Percentiles rank a stretch among this genome's conserved stretches.
Conservation (phyloP, 64 coral and sea anemone species). For the Exaiptasia diaphana region DNA sequence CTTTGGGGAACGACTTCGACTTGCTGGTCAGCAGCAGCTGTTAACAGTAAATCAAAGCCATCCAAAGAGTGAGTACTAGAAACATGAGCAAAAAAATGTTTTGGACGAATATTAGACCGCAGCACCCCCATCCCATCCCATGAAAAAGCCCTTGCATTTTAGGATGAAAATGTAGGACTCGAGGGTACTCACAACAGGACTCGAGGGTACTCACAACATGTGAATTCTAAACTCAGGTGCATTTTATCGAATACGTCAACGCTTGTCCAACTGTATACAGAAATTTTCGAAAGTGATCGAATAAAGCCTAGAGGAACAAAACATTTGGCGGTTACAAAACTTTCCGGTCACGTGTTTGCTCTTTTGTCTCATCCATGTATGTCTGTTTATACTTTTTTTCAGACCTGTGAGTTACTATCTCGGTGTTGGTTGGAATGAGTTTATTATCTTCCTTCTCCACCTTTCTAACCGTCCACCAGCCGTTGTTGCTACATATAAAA, state of each 20-base stretch:
- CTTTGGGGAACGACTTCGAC: conserved; percentile 30
- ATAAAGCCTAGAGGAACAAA: background rate
- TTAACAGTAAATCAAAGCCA: conserved; percentile 17
- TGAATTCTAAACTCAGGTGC: background rate
- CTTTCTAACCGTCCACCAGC: background rate
- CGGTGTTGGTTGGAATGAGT: conserved; percentile 68
- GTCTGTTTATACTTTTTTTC: background rate
- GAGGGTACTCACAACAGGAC: no score
- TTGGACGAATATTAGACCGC: background rate
- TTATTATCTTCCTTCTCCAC: conserved; percentile 38
- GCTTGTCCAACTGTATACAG: background rate
- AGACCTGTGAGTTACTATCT: conserved; percentile 39
- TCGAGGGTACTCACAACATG: no score
- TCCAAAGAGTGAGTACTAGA: background rate
- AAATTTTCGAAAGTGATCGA: background rate
- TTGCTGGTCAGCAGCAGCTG: background rate
- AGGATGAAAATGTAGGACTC: no score
- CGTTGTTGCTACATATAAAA: background rate
- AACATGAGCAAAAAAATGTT: background rate
- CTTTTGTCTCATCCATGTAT: background rate
- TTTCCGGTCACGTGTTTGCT: background rate
- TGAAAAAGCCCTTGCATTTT: no score
- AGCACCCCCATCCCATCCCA: background rate
- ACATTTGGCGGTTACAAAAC: background rate
- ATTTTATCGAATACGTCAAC: background rate